phyloP scores from a whole-genome alignment of 2,113 vertebrate genomes.

The Stomatorhinus ivindoensis region DNA sequence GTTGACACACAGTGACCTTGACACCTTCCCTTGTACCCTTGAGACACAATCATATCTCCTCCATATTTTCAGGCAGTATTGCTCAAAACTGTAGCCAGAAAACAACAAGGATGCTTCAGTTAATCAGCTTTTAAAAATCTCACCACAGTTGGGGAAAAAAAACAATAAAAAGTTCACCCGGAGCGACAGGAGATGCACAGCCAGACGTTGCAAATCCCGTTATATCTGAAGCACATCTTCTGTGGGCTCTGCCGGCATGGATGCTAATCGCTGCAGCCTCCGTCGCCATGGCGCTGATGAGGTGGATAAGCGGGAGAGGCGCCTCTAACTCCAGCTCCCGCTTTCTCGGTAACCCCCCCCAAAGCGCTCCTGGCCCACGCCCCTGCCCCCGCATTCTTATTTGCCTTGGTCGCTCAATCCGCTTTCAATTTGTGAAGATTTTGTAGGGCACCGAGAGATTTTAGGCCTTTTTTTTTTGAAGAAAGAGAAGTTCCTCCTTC shows the following conservation, averaged over 20 bases:
- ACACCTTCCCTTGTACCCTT: not conserved
- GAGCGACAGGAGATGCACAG: not conserved
- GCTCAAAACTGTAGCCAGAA: not conserved
- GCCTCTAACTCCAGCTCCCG: not conserved
- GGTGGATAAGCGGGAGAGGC: constrained; percentile 1
- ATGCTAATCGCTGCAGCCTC: constrained; percentile 8
- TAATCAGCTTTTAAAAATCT: not conserved
- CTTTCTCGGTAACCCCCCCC: not conserved
- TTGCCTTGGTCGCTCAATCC: not conserved
- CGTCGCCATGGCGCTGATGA: not conserved
- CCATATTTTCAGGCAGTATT: not conserved
- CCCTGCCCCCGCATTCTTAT: not conserved
- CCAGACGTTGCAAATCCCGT: constrained; percentile 2
- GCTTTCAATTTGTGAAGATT: constrained; percentile 9
- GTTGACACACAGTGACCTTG: not conserved
- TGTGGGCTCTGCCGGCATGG: not conserved
- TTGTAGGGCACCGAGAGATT: not conserved
- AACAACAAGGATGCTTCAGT: not conserved
- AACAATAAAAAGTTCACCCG: not conserved
- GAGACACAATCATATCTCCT: not conserved
- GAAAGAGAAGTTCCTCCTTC: not conserved
- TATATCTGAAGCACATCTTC: not conserved
- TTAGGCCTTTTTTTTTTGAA: not conserved
- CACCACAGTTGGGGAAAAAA: not conserved
- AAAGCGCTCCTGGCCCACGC: not conserved